Base-by-base conservation (phyloP, 2,797 vertebrate species). In the Parambassis ranga region DNA sequence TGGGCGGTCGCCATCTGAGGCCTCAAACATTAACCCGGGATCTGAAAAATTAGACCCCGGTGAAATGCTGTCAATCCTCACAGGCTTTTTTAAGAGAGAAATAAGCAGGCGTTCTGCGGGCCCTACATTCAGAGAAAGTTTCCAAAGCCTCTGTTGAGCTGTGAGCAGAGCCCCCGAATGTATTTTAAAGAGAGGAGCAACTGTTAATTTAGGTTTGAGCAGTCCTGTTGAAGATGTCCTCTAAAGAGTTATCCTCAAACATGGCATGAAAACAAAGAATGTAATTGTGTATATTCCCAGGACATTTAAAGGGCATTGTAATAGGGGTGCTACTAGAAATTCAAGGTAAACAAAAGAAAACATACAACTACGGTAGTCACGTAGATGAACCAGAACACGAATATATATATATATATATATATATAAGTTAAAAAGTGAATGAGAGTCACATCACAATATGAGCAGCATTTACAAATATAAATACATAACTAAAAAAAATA, bases 391-490 rank as follows among this genome's bases (percentile, higher is more conserved):
- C 31, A 61, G 55, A 59, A 47, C 52, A 62, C 53, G 43, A 68
- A 41, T 42, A n/a, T n/a, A n/a, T n/a, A n/a, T n/a, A n/a, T n/a
- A n/a, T n/a, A n/a, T 23, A 58, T 51, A 18, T 44, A 38, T 59
- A 41, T 55, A 52, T 61, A 46, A 61, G 39, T 65, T 65, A 62
- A 47, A 72, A 72, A 60, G 42, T 49, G 49, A 64, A 66, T 32
- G 15, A 61, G 15, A 55, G 24, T 65, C 38, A 77, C 74, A 50
- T 79, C 75, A 83, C 68, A 86, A 74, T 43, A 76, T 73, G 80
- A 92, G 91, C 90, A 92, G 90, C 89, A 86, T 71, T 86, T 83
- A 89, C 71, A 85, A 76, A 80, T 88, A 90, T 85, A 88, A 90
- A 91, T 87, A 90, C 51, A 73, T 52, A 56, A 79, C 70, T 58